phyloP scores from a whole-genome alignment of 1,140 invertebrate species.

The Hypothenemus hampei region DNA sequence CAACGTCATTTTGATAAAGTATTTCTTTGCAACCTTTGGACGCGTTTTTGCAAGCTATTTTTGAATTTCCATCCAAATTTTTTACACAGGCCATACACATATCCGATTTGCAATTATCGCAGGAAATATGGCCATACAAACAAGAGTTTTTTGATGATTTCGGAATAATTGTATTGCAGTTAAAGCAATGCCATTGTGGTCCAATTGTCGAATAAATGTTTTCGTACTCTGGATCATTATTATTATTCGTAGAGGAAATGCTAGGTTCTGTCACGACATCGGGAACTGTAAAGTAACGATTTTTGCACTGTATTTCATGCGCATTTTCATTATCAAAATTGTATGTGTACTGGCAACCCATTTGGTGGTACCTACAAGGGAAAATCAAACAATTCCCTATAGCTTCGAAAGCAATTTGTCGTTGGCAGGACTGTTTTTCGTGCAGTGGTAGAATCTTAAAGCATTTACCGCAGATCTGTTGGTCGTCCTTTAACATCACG shows the following conservation, averaged over 20 bases:
- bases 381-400: constrained; percentile 15
- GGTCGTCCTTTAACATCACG: constrained; percentile 3
- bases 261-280: not conserved
- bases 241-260: not conserved
- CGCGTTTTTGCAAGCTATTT: constrained; percentile 30
- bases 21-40: constrained; percentile 27
- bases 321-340: constrained; percentile 4
- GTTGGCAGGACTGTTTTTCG: constrained; percentile 8
- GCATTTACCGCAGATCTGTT: constrained; percentile 23
- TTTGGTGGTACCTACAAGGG: constrained; percentile 22
- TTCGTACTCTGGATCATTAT: constrained; percentile 3
- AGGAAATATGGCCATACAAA: constrained; percentile 27
- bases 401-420: constrained; percentile 15
- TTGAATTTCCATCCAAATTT: constrained; percentile 17
- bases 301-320: constrained; percentile 17
- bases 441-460: constrained; percentile 14
- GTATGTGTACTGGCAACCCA: constrained; percentile 15
- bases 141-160: constrained; percentile 23
- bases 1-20: constrained; percentile 9
- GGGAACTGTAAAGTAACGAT: constrained; percentile 12
- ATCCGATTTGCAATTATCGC: constrained; percentile 28
- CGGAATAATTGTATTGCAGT: constrained; percentile 15
- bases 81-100: constrained; percentile 26
- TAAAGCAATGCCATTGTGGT: constrained; percentile 12
- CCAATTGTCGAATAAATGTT: constrained; percentile 10